Evolutionary conservation across 2,797 vertebrate species (phyloP).

Genomic region (Masticophis lateralis): DNA sequence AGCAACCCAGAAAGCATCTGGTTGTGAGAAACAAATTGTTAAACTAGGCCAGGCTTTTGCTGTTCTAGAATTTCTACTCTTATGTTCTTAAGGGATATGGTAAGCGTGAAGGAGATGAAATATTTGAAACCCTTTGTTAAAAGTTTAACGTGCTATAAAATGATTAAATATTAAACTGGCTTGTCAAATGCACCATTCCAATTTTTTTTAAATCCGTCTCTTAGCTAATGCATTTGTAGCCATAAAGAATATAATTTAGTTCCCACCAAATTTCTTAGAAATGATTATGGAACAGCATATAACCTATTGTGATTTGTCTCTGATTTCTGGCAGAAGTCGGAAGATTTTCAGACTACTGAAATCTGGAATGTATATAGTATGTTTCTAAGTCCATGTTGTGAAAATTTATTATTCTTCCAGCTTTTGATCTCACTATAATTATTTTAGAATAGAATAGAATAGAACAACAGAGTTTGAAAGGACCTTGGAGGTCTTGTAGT

Average conservation of each 20-base stretch:
- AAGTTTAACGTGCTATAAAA: background rate
- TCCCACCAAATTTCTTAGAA: slow-evolving; percentile 27
- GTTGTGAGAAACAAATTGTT: background rate
- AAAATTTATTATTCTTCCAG: slow-evolving; percentile 53
- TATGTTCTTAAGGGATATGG: background rate
- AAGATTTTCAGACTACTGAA: slow-evolving; percentile 56
- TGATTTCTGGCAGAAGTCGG: slow-evolving; percentile 59
- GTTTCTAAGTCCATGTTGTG: slow-evolving; percentile 62
- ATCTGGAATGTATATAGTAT: slow-evolving; percentile 58
- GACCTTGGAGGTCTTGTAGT: too few relatives aligned
- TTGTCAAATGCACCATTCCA: slow-evolving; percentile 55
- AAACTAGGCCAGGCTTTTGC: background rate
- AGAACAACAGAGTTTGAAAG: too few relatives aligned
- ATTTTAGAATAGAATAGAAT: slow-evolving; percentile 22
- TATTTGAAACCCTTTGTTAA: background rate
- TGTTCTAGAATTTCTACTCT: background rate
- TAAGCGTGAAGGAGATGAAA: background rate
- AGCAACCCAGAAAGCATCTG: background rate
- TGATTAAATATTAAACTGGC: background rate
- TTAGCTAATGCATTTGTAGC: slow-evolving; percentile 31
- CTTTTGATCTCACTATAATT: slow-evolving; percentile 69
- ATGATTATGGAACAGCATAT: slow-evolving; percentile 20
- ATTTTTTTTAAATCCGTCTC: slow-evolving; percentile 36
- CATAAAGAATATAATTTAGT: background rate
- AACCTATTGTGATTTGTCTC: slow-evolving; percentile 52